These are phyloP conservation scores for Forpus xanthops DNA, from an alignment of 2,797 vertebrate species.

Conservation along the genomic window DNA sequence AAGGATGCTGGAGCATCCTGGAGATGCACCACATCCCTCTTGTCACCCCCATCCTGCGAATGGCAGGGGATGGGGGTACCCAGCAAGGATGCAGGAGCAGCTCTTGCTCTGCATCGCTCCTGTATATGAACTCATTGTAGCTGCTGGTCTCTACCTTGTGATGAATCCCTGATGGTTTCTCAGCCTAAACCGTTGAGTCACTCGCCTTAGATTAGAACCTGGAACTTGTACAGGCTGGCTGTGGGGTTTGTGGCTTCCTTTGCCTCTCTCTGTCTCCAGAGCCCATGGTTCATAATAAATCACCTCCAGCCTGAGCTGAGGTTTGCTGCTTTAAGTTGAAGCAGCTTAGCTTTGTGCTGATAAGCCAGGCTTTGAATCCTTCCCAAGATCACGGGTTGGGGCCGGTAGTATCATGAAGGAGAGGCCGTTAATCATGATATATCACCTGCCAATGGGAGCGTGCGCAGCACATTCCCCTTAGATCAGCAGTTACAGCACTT, in stretches of 20 bases:
- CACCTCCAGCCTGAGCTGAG: conserved; percentile 53
- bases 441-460: conserved; percentile 19
- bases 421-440: conserved; percentile 22
- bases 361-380: conserved; percentile 71
- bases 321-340: conserved; percentile 62
- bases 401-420: conserved; percentile 35
- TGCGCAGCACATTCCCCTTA: conserved; percentile 7
- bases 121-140: neutral
- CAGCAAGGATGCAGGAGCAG: neutral
- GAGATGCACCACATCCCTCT: neutral
- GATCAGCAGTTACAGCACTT: conserved; percentile 23
- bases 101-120: neutral
- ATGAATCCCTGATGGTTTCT: conserved; percentile 53
- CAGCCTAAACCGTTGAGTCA: conserved; percentile 17
- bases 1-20: neutral
- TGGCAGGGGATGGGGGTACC: neutral
- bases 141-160: conserved; percentile 8
- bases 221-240: conserved; percentile 61
- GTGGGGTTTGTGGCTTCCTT: conserved; percentile 60
- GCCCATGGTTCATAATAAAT: conserved; percentile 59
- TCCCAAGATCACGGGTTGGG: neutral
- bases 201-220: conserved; percentile 10
- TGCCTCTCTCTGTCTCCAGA: conserved; percentile 39
- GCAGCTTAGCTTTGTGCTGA: conserved; percentile 69
- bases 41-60: accelerated